Evolutionary conservation across 2,797 vertebrate genomes (phyloP).

Genomic region (Allochrocebus solatus): DNA sequence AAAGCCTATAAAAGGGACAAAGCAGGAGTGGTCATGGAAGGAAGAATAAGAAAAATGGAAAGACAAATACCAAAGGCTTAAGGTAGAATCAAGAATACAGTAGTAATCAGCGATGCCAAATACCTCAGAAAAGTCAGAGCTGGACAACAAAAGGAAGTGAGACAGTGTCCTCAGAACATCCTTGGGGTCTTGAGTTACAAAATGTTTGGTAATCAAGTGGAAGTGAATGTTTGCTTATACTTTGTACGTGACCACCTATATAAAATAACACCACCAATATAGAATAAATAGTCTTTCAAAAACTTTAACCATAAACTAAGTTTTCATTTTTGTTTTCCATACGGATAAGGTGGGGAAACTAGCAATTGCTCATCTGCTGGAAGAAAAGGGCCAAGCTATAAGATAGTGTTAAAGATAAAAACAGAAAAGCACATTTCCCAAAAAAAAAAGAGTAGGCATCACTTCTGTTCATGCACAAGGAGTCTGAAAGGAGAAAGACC

Average conservation of each 20-base stretch:
- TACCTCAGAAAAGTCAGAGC: neutral
- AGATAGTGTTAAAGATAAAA: neutral
- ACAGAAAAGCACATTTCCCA: neutral
- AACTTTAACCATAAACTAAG: neutral
- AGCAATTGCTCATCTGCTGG: neutral
- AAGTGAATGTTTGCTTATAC: neutral
- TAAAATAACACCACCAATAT: too few species aligned
- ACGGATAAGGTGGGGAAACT: neutral
- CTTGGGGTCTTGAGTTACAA: neutral
- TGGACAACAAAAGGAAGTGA: neutral
- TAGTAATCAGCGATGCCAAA: neutral
- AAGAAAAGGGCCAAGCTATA: neutral
- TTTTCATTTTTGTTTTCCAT: neutral
- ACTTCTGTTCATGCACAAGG: neutral
- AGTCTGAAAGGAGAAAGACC: neutral
- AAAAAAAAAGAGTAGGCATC: neutral
- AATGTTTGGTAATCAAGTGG: neutral
- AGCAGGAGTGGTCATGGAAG: neutral
- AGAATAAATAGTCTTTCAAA: neutral
- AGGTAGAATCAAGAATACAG: neutral
- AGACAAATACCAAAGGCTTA: neutral
- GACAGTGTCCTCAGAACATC: neutral
- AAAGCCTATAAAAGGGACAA: neutral
- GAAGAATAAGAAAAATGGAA: neutral
- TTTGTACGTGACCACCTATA: neutral